Evolutionary conservation across 2,113 vertebrate species (phyloP), one percentile per base, ranked within the genome.

Genomic region (Mesitornis unicolor): DNA sequence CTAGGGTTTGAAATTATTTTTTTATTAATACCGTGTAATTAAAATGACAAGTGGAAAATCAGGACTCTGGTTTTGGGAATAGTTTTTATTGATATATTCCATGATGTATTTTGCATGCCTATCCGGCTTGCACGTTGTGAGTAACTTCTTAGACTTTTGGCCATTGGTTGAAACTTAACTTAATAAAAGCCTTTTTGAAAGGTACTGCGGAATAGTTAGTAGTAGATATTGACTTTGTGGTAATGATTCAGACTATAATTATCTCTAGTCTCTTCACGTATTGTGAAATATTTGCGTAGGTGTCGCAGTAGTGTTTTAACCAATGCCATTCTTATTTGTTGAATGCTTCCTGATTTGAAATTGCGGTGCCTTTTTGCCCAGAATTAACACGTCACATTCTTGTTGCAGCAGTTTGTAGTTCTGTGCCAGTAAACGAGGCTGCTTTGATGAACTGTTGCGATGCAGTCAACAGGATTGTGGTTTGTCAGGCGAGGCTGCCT

Each of bases 21-120:
- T 92, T 95, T 89, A 93, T 94, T 88, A 86, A 87, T 85, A 60
- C 61, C 65, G 4, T 79, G 36, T 77, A 92, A 88, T 91, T 94
- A 87, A 92, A 97, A 96, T 68, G 68, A 57, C 33, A 87, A 82
- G 65, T 92, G 77, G 60, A 93, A 97, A 97, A 89, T 91, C 35
- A 81, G 75, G 85, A 81, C 59, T 56, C 0, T 0, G 20, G 45
- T 11, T 68, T 92, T 81, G 73, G 40, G 61, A 82, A 38, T 83
- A 87, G 48, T 89, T 95, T n/a, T 61, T 84, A 56, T 71, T 85
- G 67, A 63, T 73, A 35, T 36, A 71, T 78, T 88, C 53, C 47
- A 12, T 77, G 13, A 35, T 67, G 6, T 18, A 40, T 64, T 89
- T 95, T 84, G 33, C 0, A 0, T 70, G 68, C 71, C 78, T 75